These are phyloP conservation scores for Cochlearius cochlearius DNA, from an alignment of 2,113 vertebrate genomes.

Conservation along the genomic window DNA sequence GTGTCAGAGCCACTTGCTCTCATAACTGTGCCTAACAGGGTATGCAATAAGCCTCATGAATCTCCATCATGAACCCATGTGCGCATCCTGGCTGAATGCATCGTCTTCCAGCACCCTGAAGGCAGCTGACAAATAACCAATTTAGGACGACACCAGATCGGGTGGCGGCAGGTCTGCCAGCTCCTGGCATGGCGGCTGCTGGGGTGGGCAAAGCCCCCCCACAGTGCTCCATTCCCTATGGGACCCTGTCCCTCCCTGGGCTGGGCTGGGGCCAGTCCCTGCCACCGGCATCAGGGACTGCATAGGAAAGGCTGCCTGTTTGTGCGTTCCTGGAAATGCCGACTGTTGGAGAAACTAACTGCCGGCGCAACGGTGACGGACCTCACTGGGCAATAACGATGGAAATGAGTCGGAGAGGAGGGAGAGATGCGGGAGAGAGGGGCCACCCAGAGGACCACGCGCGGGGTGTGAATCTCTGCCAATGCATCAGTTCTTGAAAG, in stretches of 20 bases:
- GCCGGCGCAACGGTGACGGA: not conserved
- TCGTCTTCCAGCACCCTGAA: not conserved
- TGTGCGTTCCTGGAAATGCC: not conserved
- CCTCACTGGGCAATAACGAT: not conserved
- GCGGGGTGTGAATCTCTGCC: not conserved
- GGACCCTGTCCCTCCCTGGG: not conserved
- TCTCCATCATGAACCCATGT: conserved; percentile 19
- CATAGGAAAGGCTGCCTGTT: not conserved
- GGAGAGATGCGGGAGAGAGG: not conserved
- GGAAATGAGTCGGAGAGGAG: not conserved
- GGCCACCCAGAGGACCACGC: rapidly evolving
- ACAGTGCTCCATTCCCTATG: rapidly evolving
- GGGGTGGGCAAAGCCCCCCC: not conserved
- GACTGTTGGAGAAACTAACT: not conserved
- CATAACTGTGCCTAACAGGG: not conserved
- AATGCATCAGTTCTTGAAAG: not conserved
- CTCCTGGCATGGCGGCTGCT: not conserved
- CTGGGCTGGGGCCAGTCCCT: not conserved
- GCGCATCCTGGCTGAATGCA: not conserved
- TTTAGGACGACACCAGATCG: not conserved
- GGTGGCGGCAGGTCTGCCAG: not conserved
- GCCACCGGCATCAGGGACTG: rapidly evolving
- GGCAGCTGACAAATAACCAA: conserved; percentile 13
- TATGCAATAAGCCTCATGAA: conserved; percentile 49
- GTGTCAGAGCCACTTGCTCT: not conserved